A percentile compares a stretch with the other conserved stretches of the same genome.
Conservation (phyloP, 2,797 vertebrate genomes). For the Pangasius krempfi region DNA sequence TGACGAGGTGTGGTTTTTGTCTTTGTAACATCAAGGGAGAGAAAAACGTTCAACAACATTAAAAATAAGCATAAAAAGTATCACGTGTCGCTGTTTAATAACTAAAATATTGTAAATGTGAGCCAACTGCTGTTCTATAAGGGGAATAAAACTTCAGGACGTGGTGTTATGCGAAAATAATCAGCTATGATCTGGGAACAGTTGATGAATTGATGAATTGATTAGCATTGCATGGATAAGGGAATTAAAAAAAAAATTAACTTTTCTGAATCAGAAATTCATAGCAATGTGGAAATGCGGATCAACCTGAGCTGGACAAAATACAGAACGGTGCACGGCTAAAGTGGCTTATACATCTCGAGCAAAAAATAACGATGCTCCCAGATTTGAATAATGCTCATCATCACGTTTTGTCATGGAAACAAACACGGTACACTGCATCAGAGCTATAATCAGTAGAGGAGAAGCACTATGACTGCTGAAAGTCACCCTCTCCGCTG, state of each 20-base stretch:
- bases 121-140: neutral
- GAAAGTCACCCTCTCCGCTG: slow-evolving; percentile 4
- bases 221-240: neutral
- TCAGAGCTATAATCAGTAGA: slow-evolving; percentile 11
- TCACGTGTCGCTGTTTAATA: neutral
- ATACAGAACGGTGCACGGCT: neutral
- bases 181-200: neutral
- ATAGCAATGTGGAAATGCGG: neutral
- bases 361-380: neutral
- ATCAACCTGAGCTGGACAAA: neutral
- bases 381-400: neutral
- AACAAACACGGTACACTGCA: neutral
- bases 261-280: neutral
- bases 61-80: neutral
- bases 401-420: neutral
- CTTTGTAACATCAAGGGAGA: neutral
- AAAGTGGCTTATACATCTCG: neutral
- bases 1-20: neutral
- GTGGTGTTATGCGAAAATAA: neutral
- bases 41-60: neutral
- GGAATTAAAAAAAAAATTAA: too few species aligned
- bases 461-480: neutral
- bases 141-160: neutral
- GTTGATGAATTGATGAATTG: neutral
- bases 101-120: neutral